These are phyloP conservation scores for Rhizomys pruinosus DNA, from an alignment of 2,113 vertebrate species.

Conservation along the genomic window DNA sequence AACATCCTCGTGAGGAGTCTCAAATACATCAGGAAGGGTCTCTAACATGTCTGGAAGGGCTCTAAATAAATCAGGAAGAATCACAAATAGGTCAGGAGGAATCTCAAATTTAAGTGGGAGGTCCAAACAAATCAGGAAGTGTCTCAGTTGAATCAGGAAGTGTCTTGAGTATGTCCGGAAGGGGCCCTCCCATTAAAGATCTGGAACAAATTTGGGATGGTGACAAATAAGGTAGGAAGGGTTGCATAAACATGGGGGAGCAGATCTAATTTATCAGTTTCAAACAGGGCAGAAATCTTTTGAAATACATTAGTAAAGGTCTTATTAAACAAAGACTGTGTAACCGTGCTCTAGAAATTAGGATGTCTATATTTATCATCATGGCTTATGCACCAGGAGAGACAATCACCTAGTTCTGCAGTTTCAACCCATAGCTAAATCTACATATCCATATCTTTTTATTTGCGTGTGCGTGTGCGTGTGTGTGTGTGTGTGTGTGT, in stretches of 20 bases:
- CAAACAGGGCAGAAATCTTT: conserved; percentile 25
- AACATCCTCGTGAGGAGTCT: conserved; percentile 15
- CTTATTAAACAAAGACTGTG: conserved; percentile 10
- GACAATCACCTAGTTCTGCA: background rate
- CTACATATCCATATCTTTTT: background rate
- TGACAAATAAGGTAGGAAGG: conserved; percentile 18
- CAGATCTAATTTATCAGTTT: conserved; percentile 22
- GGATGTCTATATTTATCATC: too few species aligned
- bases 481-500: background rate
- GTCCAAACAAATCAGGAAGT: conserved; percentile 10
- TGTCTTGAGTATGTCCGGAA: conserved; percentile 16
- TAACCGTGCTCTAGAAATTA: background rate
- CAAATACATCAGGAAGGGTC: conserved; percentile 3
- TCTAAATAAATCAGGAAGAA: background rate
- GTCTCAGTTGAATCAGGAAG: background rate
- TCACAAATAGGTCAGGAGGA: background rate
- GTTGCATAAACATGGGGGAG: background rate
- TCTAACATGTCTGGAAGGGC: background rate
- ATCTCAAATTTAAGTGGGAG: background rate
- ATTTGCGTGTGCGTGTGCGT: background rate
- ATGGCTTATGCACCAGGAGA: background rate
- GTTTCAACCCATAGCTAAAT: background rate
- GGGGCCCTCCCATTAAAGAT: conserved; percentile 6
- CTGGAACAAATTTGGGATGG: conserved; percentile 30
- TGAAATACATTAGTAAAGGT: conserved; percentile 17